Base-by-base conservation (phyloP, 2,797 vertebrate genomes). In the Sorex maritimensis region DNA sequence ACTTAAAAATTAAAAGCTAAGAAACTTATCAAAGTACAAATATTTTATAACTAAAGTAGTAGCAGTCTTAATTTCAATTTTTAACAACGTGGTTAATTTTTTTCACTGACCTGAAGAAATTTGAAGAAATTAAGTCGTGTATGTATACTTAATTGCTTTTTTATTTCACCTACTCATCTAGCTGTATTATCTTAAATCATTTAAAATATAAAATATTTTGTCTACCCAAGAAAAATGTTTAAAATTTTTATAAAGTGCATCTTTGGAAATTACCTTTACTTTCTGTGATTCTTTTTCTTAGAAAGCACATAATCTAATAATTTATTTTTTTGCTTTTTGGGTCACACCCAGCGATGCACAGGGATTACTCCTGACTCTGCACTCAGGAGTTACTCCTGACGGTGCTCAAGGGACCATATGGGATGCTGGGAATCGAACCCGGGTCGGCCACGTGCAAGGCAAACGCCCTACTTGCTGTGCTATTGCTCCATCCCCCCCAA, bases 161-260 rank as follows among this genome's bases (percentile, higher is more conserved):
- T 55, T 14, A 17, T 15, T 55, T 55, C 13, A 55, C 14, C 17
- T 55, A 55, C 52, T 55, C 52, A 55, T 15, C 13, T 5, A 86
- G 9, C 49, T 91, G n/a, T 23, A 82, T 55, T 65, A 21, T 52
- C 19, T 58, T 73, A 11, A 34, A 92, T 14, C 2, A 71, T 90
- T 93, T 92, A 79, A 84, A 75, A 72, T 84, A 67, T 67, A 91
- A 95, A 91, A 28, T 86, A 30, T 67, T 93, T 46, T 82, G 5
- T 67, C 15, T 72, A 72, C 46, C 41, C 79, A 90, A 87, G 24
- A 74, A 93, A 90, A 82, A 87, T 86, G 49, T 41, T 93, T 46
- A 68, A 94, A 92, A 96, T 86, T 91, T 55, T 14, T 55, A 14
- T 14, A 55, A 55, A 55, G 13, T 55, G 52, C 52, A 55, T 55